Percentiles rank a stretch among this genome's conserved stretches.
phyloP scores from a whole-genome alignment of 2,113 vertebrate genomes.

The Prunella fulvescens region DNA sequence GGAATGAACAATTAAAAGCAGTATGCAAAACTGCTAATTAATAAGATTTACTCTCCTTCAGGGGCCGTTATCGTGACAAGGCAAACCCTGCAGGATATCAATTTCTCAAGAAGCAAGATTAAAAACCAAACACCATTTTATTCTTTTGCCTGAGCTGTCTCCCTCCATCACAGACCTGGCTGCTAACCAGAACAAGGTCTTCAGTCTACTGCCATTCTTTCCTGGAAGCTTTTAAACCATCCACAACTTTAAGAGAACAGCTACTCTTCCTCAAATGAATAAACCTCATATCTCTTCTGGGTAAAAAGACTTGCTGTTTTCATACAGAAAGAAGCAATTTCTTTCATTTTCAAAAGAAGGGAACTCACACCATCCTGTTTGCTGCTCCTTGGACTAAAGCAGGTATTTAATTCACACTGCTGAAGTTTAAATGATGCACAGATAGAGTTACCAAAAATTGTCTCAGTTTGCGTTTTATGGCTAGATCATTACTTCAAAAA shows the following conservation, averaged over 20 bases:
- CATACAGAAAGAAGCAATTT: background rate
- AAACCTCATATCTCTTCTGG: background rate
- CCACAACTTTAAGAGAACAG: background rate
- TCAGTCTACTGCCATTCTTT: background rate
- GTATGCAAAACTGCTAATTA: background rate
- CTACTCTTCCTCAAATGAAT: background rate
- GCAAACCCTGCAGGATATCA: background rate
- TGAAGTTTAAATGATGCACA: background rate
- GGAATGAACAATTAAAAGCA: background rate
- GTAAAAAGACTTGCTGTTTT: background rate
- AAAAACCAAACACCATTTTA: background rate
- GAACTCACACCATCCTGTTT: background rate
- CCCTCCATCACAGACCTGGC: background rate
- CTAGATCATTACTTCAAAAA: background rate
- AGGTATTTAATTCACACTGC: background rate
- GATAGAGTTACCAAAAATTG: background rate
- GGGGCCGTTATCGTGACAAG: background rate
- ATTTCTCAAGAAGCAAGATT: background rate
- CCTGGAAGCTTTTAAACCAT: conserved; percentile 4
- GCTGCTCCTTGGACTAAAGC: background rate
- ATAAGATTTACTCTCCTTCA: background rate
- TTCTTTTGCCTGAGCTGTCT: background rate
- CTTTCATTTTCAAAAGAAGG: conserved; percentile 16
- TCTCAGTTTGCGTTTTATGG: background rate
- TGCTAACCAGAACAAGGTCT: background rate